Base-by-base conservation (phyloP, 2,797 vertebrate species). In the Chelidonichthys spinosus region DNA sequence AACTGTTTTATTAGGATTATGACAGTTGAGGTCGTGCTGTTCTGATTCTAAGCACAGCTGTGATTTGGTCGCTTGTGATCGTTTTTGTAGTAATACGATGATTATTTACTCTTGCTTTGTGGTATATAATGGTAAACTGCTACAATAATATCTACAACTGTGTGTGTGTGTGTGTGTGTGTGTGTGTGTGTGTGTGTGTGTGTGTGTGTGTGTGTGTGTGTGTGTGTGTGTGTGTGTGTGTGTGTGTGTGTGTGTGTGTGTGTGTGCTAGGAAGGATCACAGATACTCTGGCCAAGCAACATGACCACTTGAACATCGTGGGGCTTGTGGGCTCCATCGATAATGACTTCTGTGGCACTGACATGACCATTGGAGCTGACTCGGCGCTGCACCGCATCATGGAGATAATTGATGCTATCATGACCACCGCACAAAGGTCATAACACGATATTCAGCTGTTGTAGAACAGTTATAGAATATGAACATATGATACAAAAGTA, bases 351-450 rank as follows among this genome's bases (percentile, higher is more conserved):
- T 98, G 98, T 0, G 98, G 98, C 71, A 99, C 97, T 0, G 98
- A 99, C 91, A 99, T 99, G 98, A 99, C 98, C 84, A 99, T 99
- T 0, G 98, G 97, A 18, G 97, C 97, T 0, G 97, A 99, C 87
- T 99, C 97, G 0, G 97, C 97, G 0, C 92, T 98, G 80, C 96
- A 99, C 69, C 96, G 97, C 75, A 99, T 99, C 90, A 98, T 96
- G 91, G 97, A 98, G 89, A 96, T 97, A 67, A 94, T 97, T 0
- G 97, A 99, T 0, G 96, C 97, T 54, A 99, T 98, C 90, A 96
- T 96, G 89, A 99, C 97, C 53, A 98, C 97, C 0, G 97, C 97
- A 0, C 96, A 96, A 85, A 98, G 97, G 97, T 96, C 58, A 90
- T 61, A 13, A 79, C 18, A 32, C 17, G 5, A 10, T 49, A 10